Evolutionary conservation across 2,113 vertebrate genomes (phyloP), one percentile per base, ranked within the genome.

Genomic region (Onychorhynchus coronatus): DNA sequence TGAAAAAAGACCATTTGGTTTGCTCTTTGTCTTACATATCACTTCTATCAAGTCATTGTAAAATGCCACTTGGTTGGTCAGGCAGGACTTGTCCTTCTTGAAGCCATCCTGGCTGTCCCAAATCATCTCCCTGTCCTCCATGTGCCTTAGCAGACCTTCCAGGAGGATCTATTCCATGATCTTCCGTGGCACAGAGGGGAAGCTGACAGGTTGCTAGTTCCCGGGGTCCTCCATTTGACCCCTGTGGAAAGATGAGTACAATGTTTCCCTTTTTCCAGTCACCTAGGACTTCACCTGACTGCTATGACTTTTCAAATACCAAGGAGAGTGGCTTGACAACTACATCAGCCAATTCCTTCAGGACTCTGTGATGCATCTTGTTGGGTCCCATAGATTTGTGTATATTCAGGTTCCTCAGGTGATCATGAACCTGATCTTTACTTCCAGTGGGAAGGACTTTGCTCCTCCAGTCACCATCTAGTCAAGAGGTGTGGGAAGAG

Each of bases 21-120:
- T 93, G 65, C n/a, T 85, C 55, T 92, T 97, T 92, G 65, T 85
- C 77, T 78, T 71, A 31, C 22, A 20, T 53, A 70, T 94, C 28
- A 81, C 33, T 88, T 47, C 62, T 94, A 75, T 35, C 50, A 95
- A 95, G 24, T 12, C 11, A 12, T 22, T 82, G 39, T 15, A 41
- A n/a, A n/a, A 68, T 41, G 14, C 14, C 20, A 18, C 2, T 8
- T 12, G 7, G 8, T 41, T 75, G 53, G 17, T 68, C 46, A 68
- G 33, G 39, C 25, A 47, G 53, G 58, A 35, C 30, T 35, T 47
- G 24, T 4, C 37, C 28, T 52, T 74, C 39, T 9, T 68, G 14
- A 68, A 68, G n/a, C 53, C 4, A 4, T 35, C 14, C n/a, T 41
- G 30, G 6, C 20, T 53, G 11, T 31, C 39, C 59, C 53, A 52